A percentile compares a stretch with the other conserved stretches of the same genome.
These are phyloP conservation scores for Autographa pulchrina DNA, from an alignment of 2,888 invertebrate species.

Conservation along the genomic window DNA sequence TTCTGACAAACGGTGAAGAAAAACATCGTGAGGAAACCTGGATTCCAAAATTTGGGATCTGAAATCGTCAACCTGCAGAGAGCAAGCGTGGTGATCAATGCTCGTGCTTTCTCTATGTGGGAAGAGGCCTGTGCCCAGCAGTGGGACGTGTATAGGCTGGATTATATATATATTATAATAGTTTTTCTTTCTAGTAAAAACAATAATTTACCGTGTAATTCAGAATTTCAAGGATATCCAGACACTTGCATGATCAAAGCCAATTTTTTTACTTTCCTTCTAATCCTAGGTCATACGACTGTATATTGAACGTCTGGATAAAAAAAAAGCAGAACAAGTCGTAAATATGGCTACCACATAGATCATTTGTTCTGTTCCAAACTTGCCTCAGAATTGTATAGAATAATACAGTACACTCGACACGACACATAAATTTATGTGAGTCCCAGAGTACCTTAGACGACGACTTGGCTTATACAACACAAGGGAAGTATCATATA, in stretches of 20 bases:
- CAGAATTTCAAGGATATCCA: background rate
- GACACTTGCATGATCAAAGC: background rate
- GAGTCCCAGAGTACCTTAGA: conserved; percentile 2
- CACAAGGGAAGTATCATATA: background rate
- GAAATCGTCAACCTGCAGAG: too few relatives aligned
- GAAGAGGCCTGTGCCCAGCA: too few relatives aligned
- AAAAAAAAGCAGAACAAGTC: background rate
- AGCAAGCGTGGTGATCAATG: too few relatives aligned
- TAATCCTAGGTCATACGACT: background rate
- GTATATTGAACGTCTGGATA: background rate
- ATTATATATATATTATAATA: too few relatives aligned
- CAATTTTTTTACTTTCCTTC: background rate
- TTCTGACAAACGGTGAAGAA: too few relatives aligned
- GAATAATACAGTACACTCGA: conserved; percentile 2
- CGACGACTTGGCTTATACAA: background rate
- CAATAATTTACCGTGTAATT: too few relatives aligned
- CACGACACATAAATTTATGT: conserved; percentile 4
- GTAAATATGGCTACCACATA: background rate
- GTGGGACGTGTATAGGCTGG: too few relatives aligned
- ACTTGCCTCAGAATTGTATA: conserved; percentile 1
- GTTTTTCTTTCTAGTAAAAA: too few relatives aligned
- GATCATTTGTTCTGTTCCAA: background rate
- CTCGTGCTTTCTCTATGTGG: too few relatives aligned
- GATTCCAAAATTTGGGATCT: too few relatives aligned
- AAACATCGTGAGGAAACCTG: too few relatives aligned